A percentile compares a stretch with the other conserved stretches of the same genome.
Conservation (phyloP, 1,140 invertebrate species). For the Drosophila ficusphila region DNA sequence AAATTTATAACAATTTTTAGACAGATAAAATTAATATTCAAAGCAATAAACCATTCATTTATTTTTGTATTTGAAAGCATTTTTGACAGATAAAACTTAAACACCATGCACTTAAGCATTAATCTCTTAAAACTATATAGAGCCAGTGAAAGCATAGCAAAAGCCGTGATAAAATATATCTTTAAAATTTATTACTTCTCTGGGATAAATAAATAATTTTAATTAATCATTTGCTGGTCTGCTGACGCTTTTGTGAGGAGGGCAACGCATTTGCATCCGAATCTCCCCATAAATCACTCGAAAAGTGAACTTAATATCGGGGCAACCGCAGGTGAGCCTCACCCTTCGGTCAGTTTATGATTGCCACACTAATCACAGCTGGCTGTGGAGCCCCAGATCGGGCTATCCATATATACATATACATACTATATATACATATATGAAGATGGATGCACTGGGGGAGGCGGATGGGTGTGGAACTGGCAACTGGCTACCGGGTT, state of each 20-base stretch:
- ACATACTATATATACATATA: background rate
- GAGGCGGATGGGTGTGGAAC: slow-evolving; percentile 17
- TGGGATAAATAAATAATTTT: no score
- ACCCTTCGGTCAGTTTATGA: slow-evolving; percentile 70
- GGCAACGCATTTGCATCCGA: background rate
- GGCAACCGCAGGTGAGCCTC: slow-evolving; percentile 44
- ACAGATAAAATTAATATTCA: no score
- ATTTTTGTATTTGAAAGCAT: no score
- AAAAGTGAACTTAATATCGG: slow-evolving; percentile 57
- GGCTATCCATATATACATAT: slow-evolving; percentile 16
- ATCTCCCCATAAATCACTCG: slow-evolving; percentile 51
- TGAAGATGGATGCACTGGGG: slow-evolving; percentile 20
- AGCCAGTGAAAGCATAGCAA: no score
- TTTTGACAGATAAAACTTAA: no score
- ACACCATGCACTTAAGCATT: no score
- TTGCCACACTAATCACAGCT: slow-evolving; percentile 71
- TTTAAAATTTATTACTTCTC: no score
- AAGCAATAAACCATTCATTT: no score
- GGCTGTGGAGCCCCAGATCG: slow-evolving; percentile 30
- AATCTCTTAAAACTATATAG: no score
- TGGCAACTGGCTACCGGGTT: slow-evolving; percentile 36
- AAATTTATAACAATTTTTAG: no score
- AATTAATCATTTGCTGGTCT: no score
- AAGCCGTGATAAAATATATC: no score
- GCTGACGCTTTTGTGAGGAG: background rate